Evolutionary conservation across 1,140 invertebrate species (phyloP).

Genomic region (Drosophila lacertosa): DNA sequence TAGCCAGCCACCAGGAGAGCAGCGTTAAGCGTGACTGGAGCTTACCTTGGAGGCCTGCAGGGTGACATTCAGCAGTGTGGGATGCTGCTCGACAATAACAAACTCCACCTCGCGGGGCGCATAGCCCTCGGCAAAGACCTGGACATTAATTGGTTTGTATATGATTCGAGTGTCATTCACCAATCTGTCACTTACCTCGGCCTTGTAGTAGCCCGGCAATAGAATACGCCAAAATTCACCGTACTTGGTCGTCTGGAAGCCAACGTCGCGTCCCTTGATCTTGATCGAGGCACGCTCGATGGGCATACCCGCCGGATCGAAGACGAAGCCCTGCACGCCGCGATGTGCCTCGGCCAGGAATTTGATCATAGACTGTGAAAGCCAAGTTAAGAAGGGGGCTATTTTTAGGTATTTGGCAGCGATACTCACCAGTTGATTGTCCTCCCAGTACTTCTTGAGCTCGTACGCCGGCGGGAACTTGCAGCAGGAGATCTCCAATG

Average conservation of each 20-base stretch:
- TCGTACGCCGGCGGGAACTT: constrained; percentile 95
- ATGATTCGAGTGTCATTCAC: too few relatives aligned
- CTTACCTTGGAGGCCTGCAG: constrained; percentile 90
- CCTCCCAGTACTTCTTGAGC: constrained; percentile 96
- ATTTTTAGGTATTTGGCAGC: too few relatives aligned
- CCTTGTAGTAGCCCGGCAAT: constrained; percentile 91
- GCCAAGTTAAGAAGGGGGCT: not conserved
- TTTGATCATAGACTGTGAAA: constrained; percentile 89
- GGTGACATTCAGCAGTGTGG: constrained; percentile 93
- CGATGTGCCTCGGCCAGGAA: constrained; percentile 95
- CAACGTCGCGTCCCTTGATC: constrained; percentile 93
- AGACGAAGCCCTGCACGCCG: constrained; percentile 92
- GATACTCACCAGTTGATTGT: constrained; percentile 92
- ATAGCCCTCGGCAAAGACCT: constrained; percentile 94
- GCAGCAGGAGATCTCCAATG: constrained; percentile 98
- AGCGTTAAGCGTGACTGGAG: not conserved
- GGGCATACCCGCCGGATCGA: constrained; percentile 92
- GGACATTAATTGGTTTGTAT: too few relatives aligned
- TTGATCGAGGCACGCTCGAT: constrained; percentile 93
- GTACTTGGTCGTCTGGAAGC: constrained; percentile 94
- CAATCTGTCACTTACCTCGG: constrained; percentile 91
- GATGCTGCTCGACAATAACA: constrained; percentile 93
- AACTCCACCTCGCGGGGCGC: constrained; percentile 93
- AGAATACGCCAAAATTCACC: constrained; percentile 97
- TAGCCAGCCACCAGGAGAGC: constrained; percentile 24